A percentile compares a stretch with the other conserved stretches of the same genome.
Evolutionary conservation across 2,113 vertebrate species (phyloP).

Genomic region (Aplodontia rufa): DNA sequence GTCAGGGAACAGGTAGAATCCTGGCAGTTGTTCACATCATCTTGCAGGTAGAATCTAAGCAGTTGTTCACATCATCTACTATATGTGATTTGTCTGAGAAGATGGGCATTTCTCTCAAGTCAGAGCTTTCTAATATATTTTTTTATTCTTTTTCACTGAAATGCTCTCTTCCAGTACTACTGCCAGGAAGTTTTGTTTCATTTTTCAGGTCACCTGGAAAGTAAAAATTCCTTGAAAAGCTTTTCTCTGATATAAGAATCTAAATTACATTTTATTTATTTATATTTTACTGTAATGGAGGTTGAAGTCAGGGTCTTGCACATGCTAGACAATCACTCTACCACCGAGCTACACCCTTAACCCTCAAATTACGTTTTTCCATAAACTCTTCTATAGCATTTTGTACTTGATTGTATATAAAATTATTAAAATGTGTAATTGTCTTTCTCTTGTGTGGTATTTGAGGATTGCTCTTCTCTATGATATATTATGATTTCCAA

Average conservation of each 20-base stretch:
- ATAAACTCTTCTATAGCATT: neutral
- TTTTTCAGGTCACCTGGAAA: neutral
- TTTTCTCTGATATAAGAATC: neutral
- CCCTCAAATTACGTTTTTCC: neutral
- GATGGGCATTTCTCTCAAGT: neutral
- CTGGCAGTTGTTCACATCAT: neutral
- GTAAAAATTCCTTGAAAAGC: neutral
- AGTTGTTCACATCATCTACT: neutral
- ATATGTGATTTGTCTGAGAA: neutral
- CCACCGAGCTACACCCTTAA: neutral
- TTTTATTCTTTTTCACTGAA: neutral
- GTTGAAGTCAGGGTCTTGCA: neutral
- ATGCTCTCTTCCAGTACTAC: neutral
- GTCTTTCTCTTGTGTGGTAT: neutral
- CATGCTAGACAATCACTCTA: neutral
- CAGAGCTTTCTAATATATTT: neutral
- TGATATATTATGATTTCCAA: neutral
- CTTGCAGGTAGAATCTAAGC: no score
- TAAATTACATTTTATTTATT: neutral
- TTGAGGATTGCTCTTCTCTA: neutral
- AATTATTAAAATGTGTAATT: neutral
- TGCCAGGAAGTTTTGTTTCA: neutral
- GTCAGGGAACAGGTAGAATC: neutral
- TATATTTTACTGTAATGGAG: neutral
- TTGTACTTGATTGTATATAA: neutral